phyloP scores from a whole-genome alignment of 2,888 invertebrate species.

The Ptychoptera albimana region DNA sequence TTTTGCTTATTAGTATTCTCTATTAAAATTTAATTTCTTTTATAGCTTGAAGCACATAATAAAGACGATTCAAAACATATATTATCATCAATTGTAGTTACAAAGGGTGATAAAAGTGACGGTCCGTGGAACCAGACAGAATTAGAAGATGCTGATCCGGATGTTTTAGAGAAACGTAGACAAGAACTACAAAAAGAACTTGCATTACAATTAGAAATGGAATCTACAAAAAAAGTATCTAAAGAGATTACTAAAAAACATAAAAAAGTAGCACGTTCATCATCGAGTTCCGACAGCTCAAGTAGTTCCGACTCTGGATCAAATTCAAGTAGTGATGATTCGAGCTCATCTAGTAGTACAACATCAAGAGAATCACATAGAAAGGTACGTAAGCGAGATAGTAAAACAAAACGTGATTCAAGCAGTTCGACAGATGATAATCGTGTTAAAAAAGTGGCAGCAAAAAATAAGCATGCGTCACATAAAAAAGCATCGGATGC shows the following conservation, averaged over 20 bases:
- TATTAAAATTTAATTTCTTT: neutral
- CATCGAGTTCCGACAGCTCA: slow-evolving; percentile 24
- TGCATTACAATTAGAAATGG: slow-evolving; percentile 8
- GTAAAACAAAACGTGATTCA: slow-evolving; percentile 37
- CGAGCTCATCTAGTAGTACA: slow-evolving; percentile 23
- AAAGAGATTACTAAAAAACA: slow-evolving; percentile 26
- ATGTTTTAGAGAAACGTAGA: slow-evolving; percentile 8
- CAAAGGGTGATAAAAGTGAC: neutral
- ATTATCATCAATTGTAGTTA: too few species aligned
- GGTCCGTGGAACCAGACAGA: neutral
- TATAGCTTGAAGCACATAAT: neutral
- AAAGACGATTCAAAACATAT: neutral
- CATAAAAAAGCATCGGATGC: slow-evolving; percentile 4
- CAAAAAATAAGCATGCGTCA: slow-evolving; percentile 20
- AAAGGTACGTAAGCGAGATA: neutral
- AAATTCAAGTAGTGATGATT: slow-evolving; percentile 20
- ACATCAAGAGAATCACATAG: slow-evolving; percentile 12
- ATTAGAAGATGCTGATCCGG: slow-evolving; percentile 9
- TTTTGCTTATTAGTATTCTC: too few species aligned
- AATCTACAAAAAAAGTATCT: slow-evolving; percentile 18
- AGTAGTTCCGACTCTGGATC: slow-evolving; percentile 24
- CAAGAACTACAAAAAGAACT: slow-evolving; percentile 8
- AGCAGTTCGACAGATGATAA: slow-evolving; percentile 48
- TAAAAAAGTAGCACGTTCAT: slow-evolving; percentile 21
- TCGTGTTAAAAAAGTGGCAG: slow-evolving; percentile 37